Conservation (phyloP, 2,113 vertebrate genomes). For the Neofelis nebulosa region DNA sequence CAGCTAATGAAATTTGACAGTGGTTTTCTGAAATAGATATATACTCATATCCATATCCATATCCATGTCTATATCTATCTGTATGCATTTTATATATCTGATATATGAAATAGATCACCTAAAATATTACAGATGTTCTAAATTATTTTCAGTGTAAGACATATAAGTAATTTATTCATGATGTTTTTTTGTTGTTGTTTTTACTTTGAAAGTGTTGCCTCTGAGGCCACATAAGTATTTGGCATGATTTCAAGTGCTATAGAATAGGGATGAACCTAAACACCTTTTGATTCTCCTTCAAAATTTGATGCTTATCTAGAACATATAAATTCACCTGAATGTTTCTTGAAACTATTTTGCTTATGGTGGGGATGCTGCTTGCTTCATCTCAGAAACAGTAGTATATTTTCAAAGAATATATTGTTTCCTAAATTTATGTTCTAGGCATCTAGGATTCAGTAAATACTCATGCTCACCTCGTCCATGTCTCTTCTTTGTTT, state of each 20-base stretch:
- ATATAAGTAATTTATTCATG: background rate
- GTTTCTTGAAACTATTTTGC: constrained; percentile 32
- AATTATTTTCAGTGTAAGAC: background rate
- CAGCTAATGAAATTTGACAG: background rate
- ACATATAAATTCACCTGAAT: background rate
- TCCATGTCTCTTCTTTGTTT: background rate
- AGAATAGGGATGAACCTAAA: background rate
- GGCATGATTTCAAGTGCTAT: background rate
- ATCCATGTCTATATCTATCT: too few relatives aligned
- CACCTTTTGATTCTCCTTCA: background rate
- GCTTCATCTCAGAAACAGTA: background rate
- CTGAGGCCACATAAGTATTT: background rate
- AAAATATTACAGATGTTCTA: background rate
- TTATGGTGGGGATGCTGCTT: background rate
- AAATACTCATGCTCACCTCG: background rate
- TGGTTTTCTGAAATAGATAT: background rate
- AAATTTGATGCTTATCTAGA: constrained; percentile 3
- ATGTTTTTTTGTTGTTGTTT: background rate
- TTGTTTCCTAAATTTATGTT: background rate
- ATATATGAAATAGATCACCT: background rate
- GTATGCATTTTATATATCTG: background rate
- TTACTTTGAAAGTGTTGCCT: background rate
- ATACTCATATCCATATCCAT: background rate
- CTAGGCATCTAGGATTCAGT: background rate
- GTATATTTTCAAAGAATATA: background rate